Evolutionary conservation across 2,888 invertebrate genomes (phyloP), one percentile per base, ranked within the genome.

Genomic region (Drosophila picticornis): DNA sequence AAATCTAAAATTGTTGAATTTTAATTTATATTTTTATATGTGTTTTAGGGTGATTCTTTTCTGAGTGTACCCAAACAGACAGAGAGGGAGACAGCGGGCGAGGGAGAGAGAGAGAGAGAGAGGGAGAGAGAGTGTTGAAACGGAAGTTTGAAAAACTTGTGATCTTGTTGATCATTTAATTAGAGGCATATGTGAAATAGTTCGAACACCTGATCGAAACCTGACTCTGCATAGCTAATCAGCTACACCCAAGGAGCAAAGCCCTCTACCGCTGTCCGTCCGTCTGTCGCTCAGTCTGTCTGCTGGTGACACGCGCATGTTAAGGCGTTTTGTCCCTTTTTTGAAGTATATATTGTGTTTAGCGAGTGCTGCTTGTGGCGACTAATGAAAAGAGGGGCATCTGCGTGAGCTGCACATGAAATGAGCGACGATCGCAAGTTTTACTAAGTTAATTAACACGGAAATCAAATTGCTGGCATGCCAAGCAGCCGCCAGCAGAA

Each of bases 151-250:
- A 86, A 88, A 90, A 88, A 88, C 43, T 84, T 77, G 90, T 90
- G 91, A 88, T 90, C 83, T 88, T 91, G 84, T 90, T 92, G 92
- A 91, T 91, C 87, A 74, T 91, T 92, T 92, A 92, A 92, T 92
- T 92, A 92, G 91, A 90, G 82, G 80, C 90, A 92, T 92, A 89
- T 85, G 88, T 92, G 92, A 91, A 92, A 92, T 92, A 86, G 88
- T 91, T 92, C 79, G 91, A 91, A 92, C 91, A 92, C 91, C 92
- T 83, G 72, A 68, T 58, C 36, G 43, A 72, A 69, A 65, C 64
- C 80, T 67, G 69, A 82, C 75, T 75, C 77, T 81, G 90, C 83
- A 91, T 90, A 88, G 81, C 78, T 84, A 91, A 90, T 88, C 77
- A 90, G 91, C 65, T 56, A 25, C 46, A 9, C 25, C 25, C 25